Conservation (phyloP, 2,113 vertebrate genomes). For the Vombatus ursinus region DNA sequence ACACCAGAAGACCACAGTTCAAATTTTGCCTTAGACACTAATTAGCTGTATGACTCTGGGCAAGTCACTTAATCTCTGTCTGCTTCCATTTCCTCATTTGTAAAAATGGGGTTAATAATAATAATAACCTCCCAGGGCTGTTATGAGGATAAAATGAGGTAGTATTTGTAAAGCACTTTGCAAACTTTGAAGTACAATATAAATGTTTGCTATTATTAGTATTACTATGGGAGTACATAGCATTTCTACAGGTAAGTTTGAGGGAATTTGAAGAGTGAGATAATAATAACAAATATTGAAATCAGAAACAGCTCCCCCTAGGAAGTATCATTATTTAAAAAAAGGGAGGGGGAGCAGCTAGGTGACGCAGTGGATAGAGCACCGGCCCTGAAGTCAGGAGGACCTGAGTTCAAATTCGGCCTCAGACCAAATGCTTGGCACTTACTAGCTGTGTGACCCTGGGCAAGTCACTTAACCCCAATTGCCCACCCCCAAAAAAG, state of each 20-base stretch:
- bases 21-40: not conserved
- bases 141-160: too few relatives aligned
- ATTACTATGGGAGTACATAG: not conserved
- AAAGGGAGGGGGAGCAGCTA: too few relatives aligned
- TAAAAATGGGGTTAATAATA: not conserved
- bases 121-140: too few relatives aligned
- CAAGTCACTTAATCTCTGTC: not conserved
- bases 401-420: too few relatives aligned
- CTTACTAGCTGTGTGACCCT: too few relatives aligned
- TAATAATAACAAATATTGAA: not conserved
- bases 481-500: too few relatives aligned
- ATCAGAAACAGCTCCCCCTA: not conserved
- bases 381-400: too few relatives aligned
- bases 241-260: not conserved
- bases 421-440: too few relatives aligned
- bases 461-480: too few relatives aligned
- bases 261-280: not conserved
- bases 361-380: too few relatives aligned
- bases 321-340: not conserved
- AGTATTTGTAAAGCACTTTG: not conserved
- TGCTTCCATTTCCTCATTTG: not conserved
- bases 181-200: not conserved
- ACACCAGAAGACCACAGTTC: not conserved
- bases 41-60: not conserved
- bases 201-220: not conserved